phyloP scores from a whole-genome alignment of 2,888 invertebrate genomes.

The Homarus gammarus region DNA sequence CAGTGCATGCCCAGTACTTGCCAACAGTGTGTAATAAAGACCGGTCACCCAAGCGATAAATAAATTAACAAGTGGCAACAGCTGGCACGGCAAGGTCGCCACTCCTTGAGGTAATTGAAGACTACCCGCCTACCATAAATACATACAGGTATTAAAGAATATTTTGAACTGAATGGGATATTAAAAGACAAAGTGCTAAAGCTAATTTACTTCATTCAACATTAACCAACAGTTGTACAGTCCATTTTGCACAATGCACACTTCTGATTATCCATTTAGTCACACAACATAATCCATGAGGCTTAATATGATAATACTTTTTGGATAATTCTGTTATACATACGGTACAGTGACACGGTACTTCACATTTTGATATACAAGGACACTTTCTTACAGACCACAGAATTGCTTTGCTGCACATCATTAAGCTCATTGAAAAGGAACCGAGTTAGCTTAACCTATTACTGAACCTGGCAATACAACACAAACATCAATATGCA shows the following conservation, averaged over 20 bases:
- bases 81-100: no score
- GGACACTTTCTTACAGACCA: slow-evolving; percentile 29
- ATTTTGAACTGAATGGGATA: no score
- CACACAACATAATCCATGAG: not conserved
- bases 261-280: not conserved
- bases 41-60: no score
- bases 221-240: slow-evolving; percentile 23
- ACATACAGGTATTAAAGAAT: no score
- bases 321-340: not conserved
- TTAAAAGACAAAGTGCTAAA: not conserved
- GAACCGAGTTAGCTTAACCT: slow-evolving; percentile 1
- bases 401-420: slow-evolving; percentile 42
- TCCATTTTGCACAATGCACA: slow-evolving; percentile 1
- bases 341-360: not conserved
- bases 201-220: slow-evolving; percentile 30
- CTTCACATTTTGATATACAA: slow-evolving; percentile 20
- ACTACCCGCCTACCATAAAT: no score
- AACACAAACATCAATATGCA: not conserved
- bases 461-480: not conserved
- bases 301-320: not conserved
- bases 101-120: no score
- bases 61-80: no score
- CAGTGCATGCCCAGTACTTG: no score
- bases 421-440: slow-evolving; percentile 31
- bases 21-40: no score